Base-by-base conservation (phyloP, 2,113 vertebrate species). In the Eulemur macaco region DNA sequence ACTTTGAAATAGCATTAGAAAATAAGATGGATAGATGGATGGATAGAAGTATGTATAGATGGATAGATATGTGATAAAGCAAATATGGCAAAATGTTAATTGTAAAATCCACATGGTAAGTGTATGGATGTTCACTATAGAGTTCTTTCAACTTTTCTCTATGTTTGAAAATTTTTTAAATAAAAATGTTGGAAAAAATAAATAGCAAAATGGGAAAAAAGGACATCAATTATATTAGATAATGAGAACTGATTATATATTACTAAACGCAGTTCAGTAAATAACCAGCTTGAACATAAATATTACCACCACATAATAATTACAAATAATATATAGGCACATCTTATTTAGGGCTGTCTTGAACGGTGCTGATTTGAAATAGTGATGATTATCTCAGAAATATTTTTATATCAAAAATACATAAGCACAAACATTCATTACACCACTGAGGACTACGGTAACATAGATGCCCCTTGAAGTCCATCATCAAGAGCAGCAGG, bases 131-230 rank as follows among this genome's bases (percentile, higher is more conserved):
- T 54, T 95, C 45, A 31, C n/a, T 82, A 10, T 20, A 83, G 15
- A 88, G 25, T 77, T 89, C 20, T 92, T 73, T 91, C 34, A 86
- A 6, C 8, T 86, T 68, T 80, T 91, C 73, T 93, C 29, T 95
- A 56, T 87, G 23, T 93, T 68, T 76, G 86, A 91, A 91, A 74
- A 8, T n/a, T 96, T 87, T 88, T 39, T 39, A 29, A 54, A 34
- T 86, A 68, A 82, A 74, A 83, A 69, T 78, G 78, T 31, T 93
- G 2, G 25, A 85, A 97, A 96, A 91, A 93, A 42, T 86, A 78
- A 94, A 74, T 29, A 73, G 50, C 37, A 87, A 85, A 86, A 47
- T 87, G 34, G n/a, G 14, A 82, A 81, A 56, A 89, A 54, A 76
- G 23, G n/a, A n/a, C n/a, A 74, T 84, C 27, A 69, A 64, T 47